Percentiles rank a stretch among this genome's conserved stretches.
These are phyloP conservation scores for Antedon mediterranea DNA, from an alignment of 53 echinoderm and acorn worm genomes.

Conservation along the genomic window DNA sequence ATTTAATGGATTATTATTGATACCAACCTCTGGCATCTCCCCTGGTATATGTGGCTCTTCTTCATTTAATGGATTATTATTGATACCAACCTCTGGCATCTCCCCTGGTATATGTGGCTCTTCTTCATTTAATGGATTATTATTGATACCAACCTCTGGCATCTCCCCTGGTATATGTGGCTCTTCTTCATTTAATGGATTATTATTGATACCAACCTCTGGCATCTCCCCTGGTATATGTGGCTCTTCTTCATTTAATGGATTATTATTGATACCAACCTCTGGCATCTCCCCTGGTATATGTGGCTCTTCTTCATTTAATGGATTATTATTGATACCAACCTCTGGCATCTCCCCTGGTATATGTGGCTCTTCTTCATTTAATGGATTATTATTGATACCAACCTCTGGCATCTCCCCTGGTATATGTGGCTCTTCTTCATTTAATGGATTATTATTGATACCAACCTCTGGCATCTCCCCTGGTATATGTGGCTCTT, in stretches of 20 bases:
- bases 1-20: slow-evolving; percentile 2
- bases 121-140: slow-evolving; percentile 29
- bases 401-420: slow-evolving; percentile 82
- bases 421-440: slow-evolving; percentile 34
- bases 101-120: slow-evolving; percentile 48
- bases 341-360: slow-evolving; percentile 87
- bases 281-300: slow-evolving; percentile 77
- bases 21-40: slow-evolving; percentile 71
- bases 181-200: slow-evolving; percentile 30
- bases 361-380: slow-evolving; percentile 33
- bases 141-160: slow-evolving; percentile 46
- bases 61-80: slow-evolving; percentile 18
- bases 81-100: slow-evolving; percentile 55
- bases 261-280: slow-evolving; percentile 23
- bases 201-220: slow-evolving; percentile 36
- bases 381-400: not conserved
- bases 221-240: slow-evolving; percentile 65
- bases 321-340: not conserved
- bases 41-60: slow-evolving; percentile 42
- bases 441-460: slow-evolving; percentile 9
- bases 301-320: slow-evolving; percentile 30
- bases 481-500: slow-evolving; percentile 38
- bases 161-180: slow-evolving; percentile 51
- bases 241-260: slow-evolving; percentile 28
- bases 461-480: slow-evolving; percentile 70